Percentiles rank a stretch among this genome's conserved stretches.
Conservation (phyloP, 2,888 invertebrate genomes). For the Tenthredo livida region DNA sequence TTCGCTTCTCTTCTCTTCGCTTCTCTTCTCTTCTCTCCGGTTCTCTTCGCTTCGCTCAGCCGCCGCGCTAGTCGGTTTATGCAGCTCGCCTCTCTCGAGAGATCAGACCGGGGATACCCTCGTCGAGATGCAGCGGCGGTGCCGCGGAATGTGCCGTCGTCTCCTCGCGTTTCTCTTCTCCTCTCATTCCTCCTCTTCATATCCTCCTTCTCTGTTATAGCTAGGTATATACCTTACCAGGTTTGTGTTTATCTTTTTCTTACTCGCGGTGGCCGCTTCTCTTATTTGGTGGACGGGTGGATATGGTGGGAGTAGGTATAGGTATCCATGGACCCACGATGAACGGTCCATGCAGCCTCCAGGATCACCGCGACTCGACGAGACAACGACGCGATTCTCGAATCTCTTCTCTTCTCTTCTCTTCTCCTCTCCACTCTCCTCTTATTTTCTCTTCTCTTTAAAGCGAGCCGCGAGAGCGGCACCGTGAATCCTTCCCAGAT, state of each 20-base stretch:
- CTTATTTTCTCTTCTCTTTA: conserved; percentile 66
- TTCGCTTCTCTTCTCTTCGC: not conserved
- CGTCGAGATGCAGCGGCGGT: not conserved
- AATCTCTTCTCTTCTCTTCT: not conserved
- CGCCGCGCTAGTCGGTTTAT: conserved; percentile 27
- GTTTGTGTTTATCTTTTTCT: conserved; percentile 15
- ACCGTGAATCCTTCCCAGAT: conserved; percentile 76
- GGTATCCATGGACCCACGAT: conserved; percentile 13
- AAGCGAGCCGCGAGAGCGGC: conserved; percentile 72
- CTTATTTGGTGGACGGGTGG: conserved; percentile 62
- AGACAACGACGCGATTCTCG: not conserved
- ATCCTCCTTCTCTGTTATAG: conserved; percentile 69
- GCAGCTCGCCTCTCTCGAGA: conserved; percentile 54
- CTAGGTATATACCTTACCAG: conserved; percentile 3
- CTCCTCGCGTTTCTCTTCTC: conserved; percentile 53
- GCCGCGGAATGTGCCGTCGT: conserved; percentile 64
- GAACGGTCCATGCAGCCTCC: conserved; percentile 11
- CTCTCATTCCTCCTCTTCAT: not conserved
- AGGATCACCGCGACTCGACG: conserved; percentile 44
- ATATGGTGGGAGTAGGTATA: conserved; percentile 31
- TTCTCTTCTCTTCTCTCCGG: not conserved
- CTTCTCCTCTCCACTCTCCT: not conserved
- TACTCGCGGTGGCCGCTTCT: conserved; percentile 63
- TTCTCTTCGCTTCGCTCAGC: conserved; percentile 16
- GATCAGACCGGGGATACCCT: conserved; percentile 61